phyloP scores from a whole-genome alignment of 2,888 invertebrate species.

The Mamestra brassicae region DNA sequence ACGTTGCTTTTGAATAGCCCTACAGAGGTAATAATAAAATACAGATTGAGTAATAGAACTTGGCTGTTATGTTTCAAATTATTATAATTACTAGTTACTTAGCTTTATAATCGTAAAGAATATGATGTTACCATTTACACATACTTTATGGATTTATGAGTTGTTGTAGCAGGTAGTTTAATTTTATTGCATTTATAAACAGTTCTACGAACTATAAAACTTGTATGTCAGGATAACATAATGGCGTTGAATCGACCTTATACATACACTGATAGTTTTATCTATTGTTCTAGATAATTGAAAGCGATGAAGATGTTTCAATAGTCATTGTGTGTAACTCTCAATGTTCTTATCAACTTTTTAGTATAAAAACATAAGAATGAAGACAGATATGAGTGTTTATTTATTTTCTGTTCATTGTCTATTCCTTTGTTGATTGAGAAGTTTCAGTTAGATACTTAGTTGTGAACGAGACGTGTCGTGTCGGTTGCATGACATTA shows the following conservation, averaged over 20 bases:
- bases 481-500: constrained; percentile 60
- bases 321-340: constrained; percentile 28
- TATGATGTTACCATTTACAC: constrained; percentile 51
- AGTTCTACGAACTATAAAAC: constrained; percentile 48
- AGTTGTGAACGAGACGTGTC: constrained; percentile 54
- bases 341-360: constrained; percentile 45
- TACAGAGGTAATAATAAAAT: background rate
- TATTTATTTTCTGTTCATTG: constrained; percentile 42
- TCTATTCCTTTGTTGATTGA: constrained; percentile 60
- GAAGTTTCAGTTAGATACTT: constrained; percentile 48
- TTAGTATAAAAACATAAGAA: constrained; percentile 38
- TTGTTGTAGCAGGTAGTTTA: constrained; percentile 44
- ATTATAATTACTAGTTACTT: constrained; percentile 28
- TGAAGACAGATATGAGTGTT: constrained; percentile 27
- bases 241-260: constrained; percentile 31
- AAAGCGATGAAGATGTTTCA: constrained; percentile 26
- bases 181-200: constrained; percentile 53
- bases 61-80: constrained; percentile 42
- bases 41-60: constrained; percentile 34
- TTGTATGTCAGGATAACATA: constrained; percentile 21
- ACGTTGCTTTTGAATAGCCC: constrained; percentile 3
- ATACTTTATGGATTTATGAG: constrained; percentile 38
- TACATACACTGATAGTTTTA: constrained; percentile 31
- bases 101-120: constrained; percentile 47
- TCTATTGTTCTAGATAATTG: constrained; percentile 48